Conservation (phyloP, 2,888 invertebrate genomes). For the Troides aeacus region DNA sequence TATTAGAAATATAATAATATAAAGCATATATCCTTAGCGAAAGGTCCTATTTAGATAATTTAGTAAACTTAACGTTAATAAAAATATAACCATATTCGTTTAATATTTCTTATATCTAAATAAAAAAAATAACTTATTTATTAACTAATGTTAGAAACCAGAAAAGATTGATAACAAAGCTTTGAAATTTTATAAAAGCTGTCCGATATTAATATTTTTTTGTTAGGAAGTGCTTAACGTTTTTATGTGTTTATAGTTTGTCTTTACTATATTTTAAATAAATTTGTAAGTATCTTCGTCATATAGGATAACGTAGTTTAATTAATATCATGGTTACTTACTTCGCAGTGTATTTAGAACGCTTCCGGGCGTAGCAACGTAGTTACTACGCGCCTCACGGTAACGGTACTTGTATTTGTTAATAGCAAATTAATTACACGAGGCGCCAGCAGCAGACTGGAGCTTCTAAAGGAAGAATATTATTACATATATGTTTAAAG, state of each 20-base stretch:
- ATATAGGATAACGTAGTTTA: background rate
- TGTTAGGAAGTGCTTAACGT: background rate
- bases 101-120: no score
- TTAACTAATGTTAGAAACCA: no score
- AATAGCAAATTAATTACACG: slow-evolving; percentile 64
- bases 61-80: no score
- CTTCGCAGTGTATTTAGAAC: slow-evolving; percentile 16
- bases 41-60: no score
- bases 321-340: slow-evolving; percentile 6
- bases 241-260: no score
- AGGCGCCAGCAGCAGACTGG: slow-evolving; percentile 43
- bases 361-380: slow-evolving; percentile 14
- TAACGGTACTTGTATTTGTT: slow-evolving; percentile 45
- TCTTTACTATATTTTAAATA: background rate
- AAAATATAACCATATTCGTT: no score
- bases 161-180: no score
- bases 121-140: no score
- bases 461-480: slow-evolving; percentile 48
- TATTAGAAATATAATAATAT: no score
- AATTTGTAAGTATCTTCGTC: background rate
- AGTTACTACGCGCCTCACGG: slow-evolving; percentile 18
- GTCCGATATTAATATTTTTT: no score
- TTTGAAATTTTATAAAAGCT: no score
- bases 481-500: slow-evolving; percentile 69
- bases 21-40: no score